Conservation (phyloP, 2,113 vertebrate species). For the Corydoras sp. region DNA sequence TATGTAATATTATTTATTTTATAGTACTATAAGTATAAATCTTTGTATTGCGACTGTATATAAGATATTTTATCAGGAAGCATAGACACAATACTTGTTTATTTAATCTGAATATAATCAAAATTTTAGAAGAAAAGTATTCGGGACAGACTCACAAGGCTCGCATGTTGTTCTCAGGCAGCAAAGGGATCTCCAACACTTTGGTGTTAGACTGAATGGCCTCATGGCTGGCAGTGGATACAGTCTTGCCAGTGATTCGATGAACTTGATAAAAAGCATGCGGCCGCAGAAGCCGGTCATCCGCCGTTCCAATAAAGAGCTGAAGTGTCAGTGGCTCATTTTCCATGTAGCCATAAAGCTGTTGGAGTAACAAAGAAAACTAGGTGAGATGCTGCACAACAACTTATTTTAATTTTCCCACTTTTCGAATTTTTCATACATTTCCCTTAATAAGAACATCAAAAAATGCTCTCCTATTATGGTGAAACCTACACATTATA, state of each 20-base stretch:
- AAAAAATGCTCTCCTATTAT: background rate
- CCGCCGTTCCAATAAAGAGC: slow-evolving; percentile 96
- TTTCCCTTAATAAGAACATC: background rate
- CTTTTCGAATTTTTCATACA: background rate
- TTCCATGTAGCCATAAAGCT: slow-evolving; percentile 93
- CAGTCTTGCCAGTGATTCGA: slow-evolving; percentile 94
- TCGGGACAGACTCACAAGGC: slow-evolving; percentile 81
- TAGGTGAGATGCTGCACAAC: slow-evolving; percentile 50
- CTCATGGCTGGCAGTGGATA: slow-evolving; percentile 94
- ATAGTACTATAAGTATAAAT: too few relatives aligned
- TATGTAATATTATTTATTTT: too few relatives aligned
- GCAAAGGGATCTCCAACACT: slow-evolving; percentile 90
- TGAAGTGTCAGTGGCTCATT: slow-evolving; percentile 90
- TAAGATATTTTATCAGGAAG: too few relatives aligned
- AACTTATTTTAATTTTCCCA: slow-evolving; percentile 1
- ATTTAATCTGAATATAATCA: background rate
- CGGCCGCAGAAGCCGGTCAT: slow-evolving; percentile 92
- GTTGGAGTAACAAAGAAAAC: slow-evolving; percentile 70
- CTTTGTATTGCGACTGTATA: too few relatives aligned
- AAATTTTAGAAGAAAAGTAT: background rate
- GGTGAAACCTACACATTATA: too few relatives aligned
- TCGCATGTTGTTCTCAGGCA: slow-evolving; percentile 94
- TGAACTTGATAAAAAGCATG: slow-evolving; percentile 99
- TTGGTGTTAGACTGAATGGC: slow-evolving; percentile 91
- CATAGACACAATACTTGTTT: too few relatives aligned